A percentile compares a stretch with the other conserved stretches of the same genome.
phyloP scores from a whole-genome alignment of 2,797 vertebrate species.

The Chelmon rostratus region DNA sequence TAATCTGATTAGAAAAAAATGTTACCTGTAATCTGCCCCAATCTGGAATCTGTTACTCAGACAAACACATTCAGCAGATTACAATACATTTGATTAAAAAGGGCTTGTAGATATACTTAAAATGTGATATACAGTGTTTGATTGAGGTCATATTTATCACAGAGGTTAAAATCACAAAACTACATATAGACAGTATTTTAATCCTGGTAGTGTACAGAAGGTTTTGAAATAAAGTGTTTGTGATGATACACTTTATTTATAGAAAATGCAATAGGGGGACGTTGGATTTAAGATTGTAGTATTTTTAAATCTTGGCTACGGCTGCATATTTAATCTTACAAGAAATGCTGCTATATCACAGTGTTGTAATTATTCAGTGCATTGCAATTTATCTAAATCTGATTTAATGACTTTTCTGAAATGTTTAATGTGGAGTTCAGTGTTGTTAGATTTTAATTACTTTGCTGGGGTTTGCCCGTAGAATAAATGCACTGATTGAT shows the following conservation, averaged over 20 bases:
- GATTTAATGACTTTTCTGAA: background rate
- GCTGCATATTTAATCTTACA: background rate
- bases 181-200: background rate
- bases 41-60: slow-evolving; percentile 34
- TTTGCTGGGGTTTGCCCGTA: background rate
- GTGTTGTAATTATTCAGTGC: background rate
- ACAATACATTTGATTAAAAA: slow-evolving; percentile 9
- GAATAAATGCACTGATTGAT: background rate
- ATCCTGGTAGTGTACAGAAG: background rate
- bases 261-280: no score
- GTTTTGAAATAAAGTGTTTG: background rate
- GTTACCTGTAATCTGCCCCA: slow-evolving; percentile 35
- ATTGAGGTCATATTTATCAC: rapidly evolving
- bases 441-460: background rate
- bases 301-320: background rate
- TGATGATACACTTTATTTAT: no score
- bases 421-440: background rate
- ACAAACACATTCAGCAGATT: slow-evolving; percentile 15
- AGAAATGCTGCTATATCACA: background rate
- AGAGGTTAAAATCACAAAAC: background rate
- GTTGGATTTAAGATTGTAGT: no score
- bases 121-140: background rate
- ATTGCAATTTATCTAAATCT: background rate
- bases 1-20: slow-evolving; percentile 55
- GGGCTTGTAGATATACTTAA: background rate